Evolutionary conservation across 2,797 vertebrate genomes (phyloP), one percentile per base, ranked within the genome.

Genomic region (Vultur gryphus): DNA sequence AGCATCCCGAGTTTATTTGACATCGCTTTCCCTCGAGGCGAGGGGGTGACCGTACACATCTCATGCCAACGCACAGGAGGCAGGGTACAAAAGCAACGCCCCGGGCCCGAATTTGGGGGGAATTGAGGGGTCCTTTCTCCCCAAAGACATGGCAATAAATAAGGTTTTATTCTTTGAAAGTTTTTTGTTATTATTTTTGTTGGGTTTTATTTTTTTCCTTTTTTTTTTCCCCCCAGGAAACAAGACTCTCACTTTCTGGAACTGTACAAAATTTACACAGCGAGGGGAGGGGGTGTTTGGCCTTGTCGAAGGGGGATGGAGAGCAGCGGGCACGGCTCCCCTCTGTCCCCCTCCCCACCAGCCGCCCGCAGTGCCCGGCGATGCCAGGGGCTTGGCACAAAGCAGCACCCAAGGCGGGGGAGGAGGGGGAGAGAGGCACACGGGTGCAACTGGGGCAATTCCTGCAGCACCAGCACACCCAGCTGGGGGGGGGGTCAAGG

Each of bases 261-360:
- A 99, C 99, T 99, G 98, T 99, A 99, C 99, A 99, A 99, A 98
- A 99, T 99, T 98, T 99, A 99, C 99, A 99, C 97, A 35, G 87
- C 20, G 1, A 96, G 89, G 95, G 94, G 77, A 82, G 83, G 83
- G 81, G 87, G 82, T 29, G 4, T 89, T 88, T 89, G 93, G 93
- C 95, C 59, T 90, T 94, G 87, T 73, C 7, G 20, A 67, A 84
- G 93, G 93, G 55, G 71, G 76, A 23, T 26, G 54, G 75, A 76
- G 83, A 89, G 90, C 84, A 90, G 67, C 19, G 8, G 90, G 75
- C 69, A 49, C 10, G 0, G 87, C 67, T 62, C 46, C 26, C 72
- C 70, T 61, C 24, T 0, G 0, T 19, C 8, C n/a, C 59, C 83
- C 71, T 87, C 72, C 76, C 76, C 51, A 7, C 37, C 82, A 71